These are phyloP conservation scores for Hydropotes inermis DNA, from an alignment of 2,113 vertebrate species.

Conservation along the genomic window DNA sequence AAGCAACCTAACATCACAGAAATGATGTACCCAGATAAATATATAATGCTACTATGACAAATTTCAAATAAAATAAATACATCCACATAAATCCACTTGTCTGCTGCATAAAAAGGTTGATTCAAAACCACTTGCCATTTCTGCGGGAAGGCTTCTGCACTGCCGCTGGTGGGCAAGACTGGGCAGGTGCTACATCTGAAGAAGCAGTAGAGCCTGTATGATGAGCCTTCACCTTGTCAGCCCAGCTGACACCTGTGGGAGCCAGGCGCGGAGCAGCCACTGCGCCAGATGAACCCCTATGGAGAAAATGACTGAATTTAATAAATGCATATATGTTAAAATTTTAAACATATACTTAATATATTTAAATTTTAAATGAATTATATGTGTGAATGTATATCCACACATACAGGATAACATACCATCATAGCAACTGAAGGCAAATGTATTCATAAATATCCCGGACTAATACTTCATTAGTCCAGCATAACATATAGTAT, in stretches of 20 bases:
- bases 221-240: slow-evolving; percentile 94
- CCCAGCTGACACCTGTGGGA: slow-evolving; percentile 94
- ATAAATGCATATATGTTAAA: background rate
- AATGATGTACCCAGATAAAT: background rate
- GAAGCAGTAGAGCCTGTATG: slow-evolving; percentile 79
- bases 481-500: background rate
- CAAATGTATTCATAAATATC: background rate
- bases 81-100: background rate
- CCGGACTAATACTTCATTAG: background rate
- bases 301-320: background rate
- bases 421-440: background rate
- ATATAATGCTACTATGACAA: background rate
- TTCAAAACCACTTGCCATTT: slow-evolving; percentile 80
- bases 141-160: slow-evolving; percentile 82
- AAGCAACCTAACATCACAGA: background rate
- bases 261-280: slow-evolving; percentile 87
- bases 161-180: slow-evolving; percentile 62
- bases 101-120: background rate
- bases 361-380: background rate
- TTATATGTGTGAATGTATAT: background rate
- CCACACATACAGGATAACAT: background rate
- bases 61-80: background rate
- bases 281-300: slow-evolving; percentile 86
- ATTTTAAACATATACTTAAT: background rate
- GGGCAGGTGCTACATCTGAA: slow-evolving; percentile 61